phyloP scores from a whole-genome alignment of 2,888 invertebrate genomes.

The Drosophila bunnanda region DNA sequence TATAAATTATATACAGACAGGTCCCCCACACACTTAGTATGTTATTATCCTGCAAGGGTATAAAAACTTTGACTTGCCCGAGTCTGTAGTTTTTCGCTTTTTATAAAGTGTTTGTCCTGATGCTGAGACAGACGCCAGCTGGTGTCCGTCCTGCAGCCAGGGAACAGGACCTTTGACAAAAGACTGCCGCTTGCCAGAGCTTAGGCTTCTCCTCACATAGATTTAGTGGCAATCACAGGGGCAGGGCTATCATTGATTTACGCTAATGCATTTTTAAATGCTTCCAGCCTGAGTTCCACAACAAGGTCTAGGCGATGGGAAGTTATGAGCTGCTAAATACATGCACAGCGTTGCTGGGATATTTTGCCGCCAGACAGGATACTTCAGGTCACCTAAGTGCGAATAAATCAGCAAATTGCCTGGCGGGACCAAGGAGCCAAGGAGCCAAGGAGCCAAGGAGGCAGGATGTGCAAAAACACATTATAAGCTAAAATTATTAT shows the following conservation, averaged over 20 bases:
- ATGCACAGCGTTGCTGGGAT: conserved; percentile 13
- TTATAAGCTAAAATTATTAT: conserved; percentile 69
- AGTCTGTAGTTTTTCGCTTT: background rate
- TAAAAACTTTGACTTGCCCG: conserved; percentile 6
- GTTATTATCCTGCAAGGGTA: conserved; percentile 5
- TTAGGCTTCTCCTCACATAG: conserved; percentile 14
- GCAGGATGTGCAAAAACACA: conserved; percentile 50
- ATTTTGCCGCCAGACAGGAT: conserved; percentile 47
- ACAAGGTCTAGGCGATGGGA: background rate
- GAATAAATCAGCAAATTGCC: conserved; percentile 69
- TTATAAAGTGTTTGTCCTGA: background rate
- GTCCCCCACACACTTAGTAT: background rate
- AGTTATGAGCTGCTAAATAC: conserved; percentile 58
- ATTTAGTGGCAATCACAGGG: conserved; percentile 67
- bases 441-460: background rate
- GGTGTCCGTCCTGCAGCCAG: background rate
- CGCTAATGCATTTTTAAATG: conserved; percentile 71
- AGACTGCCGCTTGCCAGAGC: background rate
- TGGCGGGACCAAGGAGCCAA: conserved; percentile 30
- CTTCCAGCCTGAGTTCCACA: conserved; percentile 15
- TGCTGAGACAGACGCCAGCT: conserved; percentile 2
- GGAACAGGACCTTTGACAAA: conserved; percentile 20
- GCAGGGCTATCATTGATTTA: conserved; percentile 63
- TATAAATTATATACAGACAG: no score
- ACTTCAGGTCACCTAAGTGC: conserved; percentile 70